These are phyloP conservation scores for Dendronephthya gigantea DNA, from an alignment of 64 coral and sea anemone genomes.

Conservation along the genomic window DNA sequence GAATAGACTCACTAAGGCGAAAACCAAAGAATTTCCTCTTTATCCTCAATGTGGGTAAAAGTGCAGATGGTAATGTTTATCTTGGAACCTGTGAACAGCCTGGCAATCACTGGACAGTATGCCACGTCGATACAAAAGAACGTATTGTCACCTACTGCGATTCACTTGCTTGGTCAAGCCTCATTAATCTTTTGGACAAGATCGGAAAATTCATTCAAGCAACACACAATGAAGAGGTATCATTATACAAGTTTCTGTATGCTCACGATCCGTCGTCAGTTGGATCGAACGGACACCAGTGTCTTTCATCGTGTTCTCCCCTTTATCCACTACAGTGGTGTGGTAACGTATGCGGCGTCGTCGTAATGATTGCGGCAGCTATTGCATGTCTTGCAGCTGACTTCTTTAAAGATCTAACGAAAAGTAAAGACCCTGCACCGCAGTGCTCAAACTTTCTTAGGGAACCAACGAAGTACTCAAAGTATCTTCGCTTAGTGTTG, in stretches of 20 bases:
- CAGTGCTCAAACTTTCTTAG: neutral
- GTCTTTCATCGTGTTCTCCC: neutral
- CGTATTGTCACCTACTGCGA: neutral
- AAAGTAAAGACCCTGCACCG: neutral
- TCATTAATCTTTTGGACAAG: neutral
- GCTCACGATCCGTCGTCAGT: neutral
- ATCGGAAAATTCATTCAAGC: neutral
- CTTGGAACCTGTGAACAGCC: constrained; percentile 11
- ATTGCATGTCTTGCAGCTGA: constrained; percentile 26
- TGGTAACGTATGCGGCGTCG: constrained; percentile 16
- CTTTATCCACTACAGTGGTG: constrained; percentile 21
- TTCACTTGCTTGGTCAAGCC: constrained; percentile 20
- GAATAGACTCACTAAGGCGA: neutral
- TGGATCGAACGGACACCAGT: neutral
- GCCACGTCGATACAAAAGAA: neutral
- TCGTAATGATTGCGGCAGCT: constrained; percentile 26
- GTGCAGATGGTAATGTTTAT: constrained; percentile 11
- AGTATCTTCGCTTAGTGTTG: constrained; percentile 10
- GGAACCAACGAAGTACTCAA: constrained; percentile 13
- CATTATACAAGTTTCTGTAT: neutral
- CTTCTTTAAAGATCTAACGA: neutral
- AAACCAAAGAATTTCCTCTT: constrained; percentile 17
- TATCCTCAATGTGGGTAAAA: constrained; percentile 9
- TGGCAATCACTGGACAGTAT: constrained; percentile 17
- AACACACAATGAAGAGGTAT: neutral